These are phyloP conservation scores for Erpetoichthys calabaricus DNA, from an alignment of 2,797 vertebrate species.

Conservation along the genomic window DNA sequence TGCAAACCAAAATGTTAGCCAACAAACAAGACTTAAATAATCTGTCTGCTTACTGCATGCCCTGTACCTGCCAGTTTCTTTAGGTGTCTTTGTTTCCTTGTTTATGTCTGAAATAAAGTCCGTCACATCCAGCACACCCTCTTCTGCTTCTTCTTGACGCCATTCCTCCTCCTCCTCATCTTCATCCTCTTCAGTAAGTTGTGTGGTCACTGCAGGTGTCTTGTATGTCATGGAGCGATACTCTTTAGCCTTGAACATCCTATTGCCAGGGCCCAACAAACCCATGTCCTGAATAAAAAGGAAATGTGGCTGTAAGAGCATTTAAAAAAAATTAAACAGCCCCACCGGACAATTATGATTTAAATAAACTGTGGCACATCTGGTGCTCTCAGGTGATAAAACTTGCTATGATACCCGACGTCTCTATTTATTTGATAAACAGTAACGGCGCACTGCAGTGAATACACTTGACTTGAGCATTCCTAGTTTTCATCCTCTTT, in stretches of 20 bases:
- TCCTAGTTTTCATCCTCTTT: too few species aligned
- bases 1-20: too few species aligned
- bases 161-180: constrained; percentile 46
- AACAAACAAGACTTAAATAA: too few species aligned
- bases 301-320: background rate
- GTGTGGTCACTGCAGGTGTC: constrained; percentile 16
- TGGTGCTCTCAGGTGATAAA: too few species aligned
- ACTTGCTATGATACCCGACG: too few species aligned
- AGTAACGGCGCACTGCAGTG: too few species aligned
- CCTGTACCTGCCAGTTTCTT: constrained; percentile 2
- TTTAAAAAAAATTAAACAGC: background rate
- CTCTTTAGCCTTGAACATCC: constrained; percentile 48
- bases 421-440: too few species aligned
- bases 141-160: constrained; percentile 41
- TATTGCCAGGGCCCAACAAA: constrained; percentile 65
- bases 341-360: too few species aligned
- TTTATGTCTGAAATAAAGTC: constrained; percentile 29
- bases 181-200: constrained; percentile 21
- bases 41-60: too few species aligned
- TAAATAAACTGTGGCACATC: too few species aligned
- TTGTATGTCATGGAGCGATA: constrained; percentile 36
- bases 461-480: too few species aligned
- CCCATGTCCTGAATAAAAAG: constrained; percentile 63
- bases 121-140: constrained; percentile 22
- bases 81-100: constrained; percentile 20